Evolutionary conservation across 2,113 vertebrate genomes (phyloP).

Genomic region (Gavialis gangeticus): DNA sequence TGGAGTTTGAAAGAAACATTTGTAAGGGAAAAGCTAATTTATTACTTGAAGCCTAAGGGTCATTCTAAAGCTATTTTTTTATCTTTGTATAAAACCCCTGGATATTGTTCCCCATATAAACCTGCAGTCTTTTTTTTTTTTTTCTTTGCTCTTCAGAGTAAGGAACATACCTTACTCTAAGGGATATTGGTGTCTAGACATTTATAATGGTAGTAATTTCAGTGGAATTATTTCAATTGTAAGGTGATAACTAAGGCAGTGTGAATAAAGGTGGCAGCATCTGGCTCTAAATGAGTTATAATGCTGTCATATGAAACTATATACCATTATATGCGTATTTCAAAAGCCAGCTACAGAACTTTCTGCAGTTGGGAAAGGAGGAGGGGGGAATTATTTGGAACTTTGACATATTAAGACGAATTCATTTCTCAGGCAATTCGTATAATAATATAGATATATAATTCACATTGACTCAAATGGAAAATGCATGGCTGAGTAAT

Average conservation of each 20-base stretch:
- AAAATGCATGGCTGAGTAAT: not conserved
- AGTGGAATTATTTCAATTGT: not conserved
- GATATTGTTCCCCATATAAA: not conserved
- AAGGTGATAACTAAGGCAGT: not conserved
- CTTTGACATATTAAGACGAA: not conserved
- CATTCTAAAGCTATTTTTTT: not conserved
- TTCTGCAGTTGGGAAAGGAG: too few species aligned
- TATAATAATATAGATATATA: not conserved
- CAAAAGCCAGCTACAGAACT: not conserved
- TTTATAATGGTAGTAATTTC: not conserved
- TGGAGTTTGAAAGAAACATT: too few species aligned
- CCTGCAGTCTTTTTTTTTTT: not conserved
- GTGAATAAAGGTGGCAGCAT: not conserved
- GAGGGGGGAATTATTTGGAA: not conserved
- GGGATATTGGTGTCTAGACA: not conserved
- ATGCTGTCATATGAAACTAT: not conserved
- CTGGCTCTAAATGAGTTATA: not conserved
- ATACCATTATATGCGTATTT: not conserved
- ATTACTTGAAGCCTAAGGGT: not conserved
- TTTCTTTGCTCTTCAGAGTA: not conserved
- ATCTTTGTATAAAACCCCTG: not conserved
- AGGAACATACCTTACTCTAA: not conserved
- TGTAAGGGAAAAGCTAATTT: not conserved
- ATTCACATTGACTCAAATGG: not conserved
- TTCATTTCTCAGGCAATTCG: not conserved